Evolutionary conservation across 2,888 invertebrate species (phyloP), one percentile per base, ranked within the genome.

Genomic region (Ennomos erosarius): DNA sequence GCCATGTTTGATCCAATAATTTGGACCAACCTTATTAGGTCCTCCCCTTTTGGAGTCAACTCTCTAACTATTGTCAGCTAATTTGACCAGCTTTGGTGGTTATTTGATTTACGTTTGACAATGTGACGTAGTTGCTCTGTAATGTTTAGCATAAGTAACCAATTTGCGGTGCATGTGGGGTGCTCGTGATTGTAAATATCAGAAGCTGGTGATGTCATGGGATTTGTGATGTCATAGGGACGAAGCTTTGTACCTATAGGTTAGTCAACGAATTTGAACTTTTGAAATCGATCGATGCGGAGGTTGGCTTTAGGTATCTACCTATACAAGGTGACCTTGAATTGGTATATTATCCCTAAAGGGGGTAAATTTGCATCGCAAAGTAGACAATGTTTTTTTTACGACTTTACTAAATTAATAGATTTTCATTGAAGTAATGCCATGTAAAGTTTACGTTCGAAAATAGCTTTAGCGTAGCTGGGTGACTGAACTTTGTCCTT

Each of bases 11-110:
- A 66, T 59, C 67, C 67, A 67, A 73, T 81, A 82, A 83, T 87
- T 87, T 82, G 75, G 73, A 64, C 66, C 57, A 40, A 51, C 87
- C 86, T 53, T 72, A 87, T 76, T 85, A 73, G 88, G 88, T 38
- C 33, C 68, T 71, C 72, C 76, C 81, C 82, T 86, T 87, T 88
- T 88, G 70, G 84, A 85, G 81, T 10, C 45, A 50, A 40, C 68
- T 61, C 74, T 82, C 87, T 89, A 89, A 88, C 85, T 85, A 82
- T 73, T 78, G 76, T 75, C 67, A 79, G 74, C 75, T 82, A 79
- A 81, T 78, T 71, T 70, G 70, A 55, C 69, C 72, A 48, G 48
- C 68, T 74, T 72, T 59, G 76, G 74, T 9, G 16, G 51, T 33
- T 70, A 68, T 76, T 74, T 76, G 70, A 67, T 64, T 76, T 69